Evolutionary conservation across 2,888 invertebrate species (phyloP), one percentile per base, ranked within the genome.

Genomic region (Drosophila histrio): DNA sequence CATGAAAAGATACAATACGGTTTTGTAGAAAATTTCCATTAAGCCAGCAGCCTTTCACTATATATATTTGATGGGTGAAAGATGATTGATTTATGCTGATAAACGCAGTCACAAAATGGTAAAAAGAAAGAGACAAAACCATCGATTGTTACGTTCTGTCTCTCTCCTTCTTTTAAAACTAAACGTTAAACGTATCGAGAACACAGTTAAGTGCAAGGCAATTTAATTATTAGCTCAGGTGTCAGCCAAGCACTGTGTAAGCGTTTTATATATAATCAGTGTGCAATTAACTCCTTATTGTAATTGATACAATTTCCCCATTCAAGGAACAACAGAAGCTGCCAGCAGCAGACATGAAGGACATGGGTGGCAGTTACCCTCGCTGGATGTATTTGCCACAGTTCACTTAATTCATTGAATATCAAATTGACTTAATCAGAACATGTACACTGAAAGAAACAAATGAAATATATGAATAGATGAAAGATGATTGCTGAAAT

Each of bases 331-430:
- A 17, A 21, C 36, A 50, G 36, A 50, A 36, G 49, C 49, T 36
- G 36, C 24, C 34, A 7, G 32, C 24, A 22, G 7, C 22, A 24
- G 11, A 17, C 2, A 22, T 17, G 15, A 5, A 5, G 15, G 5
- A 15, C 1, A 8, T 1, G 24, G 15, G 24, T 4, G n/a, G 13
- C 5, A 24, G 24, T 43, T 43, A 11, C 4, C 24, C 24, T 15
- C 17, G 8, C 13, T 8, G 8, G 32, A 50, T 11, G 49, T 19
- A 19, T 9, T 17, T 11, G 21, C 47, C 9, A n/a, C 34, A 38
- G 57, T 13, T 39, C 22, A 36, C 13, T 49, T 34, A 24, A 58
- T 58, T 52, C 39, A 58, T 58, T 9, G 38, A 30, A 58, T 41
- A 50, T 38, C 19, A 24, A 58, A 39, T 58, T 26, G n/a, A 28